phyloP scores from a whole-genome alignment of 2,113 vertebrate species.

The Orcinus orca region DNA sequence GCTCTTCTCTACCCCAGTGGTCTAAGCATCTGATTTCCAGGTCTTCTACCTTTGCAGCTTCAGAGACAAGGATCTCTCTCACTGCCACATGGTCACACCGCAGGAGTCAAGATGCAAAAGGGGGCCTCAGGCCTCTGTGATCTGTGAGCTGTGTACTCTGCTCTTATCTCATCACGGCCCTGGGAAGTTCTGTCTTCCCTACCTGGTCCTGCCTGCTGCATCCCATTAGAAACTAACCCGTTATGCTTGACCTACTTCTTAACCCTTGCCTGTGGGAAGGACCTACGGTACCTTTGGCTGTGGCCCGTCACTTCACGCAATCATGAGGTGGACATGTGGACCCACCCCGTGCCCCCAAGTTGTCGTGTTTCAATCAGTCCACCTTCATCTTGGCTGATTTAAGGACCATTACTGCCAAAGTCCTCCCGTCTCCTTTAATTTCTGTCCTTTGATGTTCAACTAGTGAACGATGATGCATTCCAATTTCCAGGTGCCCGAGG shows the following conservation, averaged over 20 bases:
- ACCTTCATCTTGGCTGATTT: not conserved
- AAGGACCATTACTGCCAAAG: not conserved
- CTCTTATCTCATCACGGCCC: not conserved
- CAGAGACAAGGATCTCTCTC: not conserved
- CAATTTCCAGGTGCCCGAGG: slow-evolving; percentile 71
- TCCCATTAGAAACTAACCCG: not conserved
- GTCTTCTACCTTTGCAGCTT: not conserved
- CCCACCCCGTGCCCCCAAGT: not conserved
- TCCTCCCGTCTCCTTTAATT: slow-evolving; percentile 57
- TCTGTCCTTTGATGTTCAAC: slow-evolving; percentile 60
- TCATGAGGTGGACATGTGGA: not conserved
- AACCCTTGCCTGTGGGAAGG: not conserved
- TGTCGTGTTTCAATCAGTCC: not conserved
- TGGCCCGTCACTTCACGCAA: not conserved
- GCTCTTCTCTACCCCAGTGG: not conserved
- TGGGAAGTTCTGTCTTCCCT: not conserved
- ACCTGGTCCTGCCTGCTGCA: not conserved
- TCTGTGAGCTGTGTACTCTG: not conserved
- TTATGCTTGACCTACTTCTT: not conserved
- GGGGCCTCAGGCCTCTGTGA: not conserved
- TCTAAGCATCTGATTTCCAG: not conserved
- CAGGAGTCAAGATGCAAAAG: not conserved
- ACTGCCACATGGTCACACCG: too few species aligned
- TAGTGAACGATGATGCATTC: slow-evolving; percentile 70
- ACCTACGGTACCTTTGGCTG: not conserved